Percentiles rank a stretch among this genome's conserved stretches.
Conservation (phyloP, 2,888 invertebrate species). For the Aspidapion aeneum region DNA sequence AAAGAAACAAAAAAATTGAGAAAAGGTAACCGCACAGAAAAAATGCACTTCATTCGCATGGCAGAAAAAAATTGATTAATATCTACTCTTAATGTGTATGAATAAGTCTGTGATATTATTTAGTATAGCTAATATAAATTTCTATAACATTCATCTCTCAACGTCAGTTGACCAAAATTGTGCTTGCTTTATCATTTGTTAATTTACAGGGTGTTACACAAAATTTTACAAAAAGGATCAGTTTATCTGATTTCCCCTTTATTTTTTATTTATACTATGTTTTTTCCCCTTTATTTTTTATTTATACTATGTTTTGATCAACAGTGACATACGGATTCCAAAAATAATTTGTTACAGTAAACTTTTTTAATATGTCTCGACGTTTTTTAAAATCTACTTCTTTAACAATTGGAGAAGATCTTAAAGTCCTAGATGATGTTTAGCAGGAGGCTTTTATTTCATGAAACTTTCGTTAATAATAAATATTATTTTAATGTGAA, state of each 20-base stretch:
- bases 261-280: too few relatives aligned
- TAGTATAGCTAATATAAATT: background rate
- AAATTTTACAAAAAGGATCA: too few relatives aligned
- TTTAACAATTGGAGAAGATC: constrained; percentile 22
- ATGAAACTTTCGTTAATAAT: too few relatives aligned
- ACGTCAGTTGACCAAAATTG: constrained; percentile 8
- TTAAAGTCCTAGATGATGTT: too few relatives aligned
- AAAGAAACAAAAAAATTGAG: background rate
- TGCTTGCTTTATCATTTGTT: constrained; percentile 11
- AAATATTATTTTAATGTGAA: too few relatives aligned
- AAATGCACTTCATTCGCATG: background rate
- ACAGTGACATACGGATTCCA: background rate
- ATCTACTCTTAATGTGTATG: background rate
- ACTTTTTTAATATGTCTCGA: constrained; percentile 26
- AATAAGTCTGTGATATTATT: background rate
- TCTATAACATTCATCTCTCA: constrained; percentile 17
- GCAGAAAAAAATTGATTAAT: background rate
- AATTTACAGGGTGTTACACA: too few relatives aligned
- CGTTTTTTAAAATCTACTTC: constrained; percentile 30
- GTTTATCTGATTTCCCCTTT: too few relatives aligned
- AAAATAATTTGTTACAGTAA: constrained; percentile 27
- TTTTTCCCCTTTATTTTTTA: too few relatives aligned
- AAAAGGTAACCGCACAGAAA: background rate
- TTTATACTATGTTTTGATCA: too few relatives aligned
- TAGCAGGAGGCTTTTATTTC: too few relatives aligned